phyloP scores from a whole-genome alignment of 2,113 vertebrate species.

The Ceyx melanurus region DNA sequence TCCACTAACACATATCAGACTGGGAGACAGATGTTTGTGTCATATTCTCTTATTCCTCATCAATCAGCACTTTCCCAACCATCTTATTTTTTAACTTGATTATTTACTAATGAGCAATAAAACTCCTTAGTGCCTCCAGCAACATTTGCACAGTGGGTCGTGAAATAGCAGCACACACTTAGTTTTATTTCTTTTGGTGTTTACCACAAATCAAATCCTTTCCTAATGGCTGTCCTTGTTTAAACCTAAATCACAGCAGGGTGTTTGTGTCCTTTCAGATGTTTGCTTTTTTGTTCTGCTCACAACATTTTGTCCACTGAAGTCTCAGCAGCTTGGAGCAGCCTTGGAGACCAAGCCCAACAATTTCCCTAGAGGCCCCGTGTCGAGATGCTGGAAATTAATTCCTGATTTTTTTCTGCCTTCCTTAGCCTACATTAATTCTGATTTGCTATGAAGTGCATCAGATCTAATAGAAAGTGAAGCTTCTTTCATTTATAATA shows the following conservation, averaged over 20 bases:
- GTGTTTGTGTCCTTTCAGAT: background rate
- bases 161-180: slow-evolving; percentile 49
- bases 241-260: slow-evolving; percentile 38
- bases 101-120: slow-evolving; percentile 76
- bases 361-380: background rate
- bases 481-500: slow-evolving; percentile 57
- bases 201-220: slow-evolving; percentile 44
- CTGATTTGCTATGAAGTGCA: slow-evolving; percentile 52
- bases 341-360: background rate
- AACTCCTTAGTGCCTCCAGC: slow-evolving; percentile 63
- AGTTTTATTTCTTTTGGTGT: slow-evolving; percentile 46
- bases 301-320: background rate
- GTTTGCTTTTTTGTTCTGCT: slow-evolving; percentile 10
- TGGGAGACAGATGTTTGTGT: slow-evolving; percentile 71
- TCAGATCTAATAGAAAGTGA: slow-evolving; percentile 67
- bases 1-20: slow-evolving; percentile 56
- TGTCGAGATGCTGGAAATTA: background rate
- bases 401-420: slow-evolving; percentile 55
- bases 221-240: slow-evolving; percentile 32
- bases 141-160: slow-evolving; percentile 26
- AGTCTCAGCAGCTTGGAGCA: slow-evolving; percentile 18
- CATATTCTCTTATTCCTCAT: slow-evolving; percentile 69
- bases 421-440: slow-evolving; percentile 55
- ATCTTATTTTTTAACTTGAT: slow-evolving; percentile 74
- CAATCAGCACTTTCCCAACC: slow-evolving; percentile 70